Evolutionary conservation across 2,113 vertebrate genomes (phyloP).

Genomic region (Pogona vitticeps): DNA sequence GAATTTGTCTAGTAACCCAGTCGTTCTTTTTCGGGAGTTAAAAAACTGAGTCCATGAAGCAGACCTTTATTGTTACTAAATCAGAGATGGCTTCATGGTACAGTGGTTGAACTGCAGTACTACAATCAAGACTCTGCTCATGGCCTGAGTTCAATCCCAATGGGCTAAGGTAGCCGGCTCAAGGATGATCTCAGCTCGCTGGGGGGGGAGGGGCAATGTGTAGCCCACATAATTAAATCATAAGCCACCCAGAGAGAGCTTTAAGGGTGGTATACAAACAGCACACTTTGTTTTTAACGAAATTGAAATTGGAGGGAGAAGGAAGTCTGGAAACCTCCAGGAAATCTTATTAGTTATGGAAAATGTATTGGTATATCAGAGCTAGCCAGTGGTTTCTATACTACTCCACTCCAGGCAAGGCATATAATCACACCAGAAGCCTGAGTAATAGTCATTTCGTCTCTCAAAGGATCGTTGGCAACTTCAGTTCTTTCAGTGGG

Average conservation of each 20-base stretch:
- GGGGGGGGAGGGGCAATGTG: too few relatives aligned
- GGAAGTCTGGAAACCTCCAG: neutral
- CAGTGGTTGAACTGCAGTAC: too few relatives aligned
- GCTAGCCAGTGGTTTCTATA: neutral
- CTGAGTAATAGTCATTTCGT: neutral
- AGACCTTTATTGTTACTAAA: neutral
- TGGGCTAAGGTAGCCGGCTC: neutral
- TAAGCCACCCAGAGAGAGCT: too few relatives aligned
- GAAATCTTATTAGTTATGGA: neutral
- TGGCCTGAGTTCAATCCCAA: too few relatives aligned
- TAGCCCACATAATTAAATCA: too few relatives aligned
- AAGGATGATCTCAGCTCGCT: too few relatives aligned
- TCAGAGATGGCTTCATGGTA: neutral
- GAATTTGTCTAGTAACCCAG: neutral
- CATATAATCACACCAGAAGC: neutral
- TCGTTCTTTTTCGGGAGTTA: neutral
- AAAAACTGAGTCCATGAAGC: neutral
- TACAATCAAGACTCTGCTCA: too few relatives aligned
- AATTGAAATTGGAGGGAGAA: too few relatives aligned
- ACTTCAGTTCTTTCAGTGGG: too few relatives aligned
- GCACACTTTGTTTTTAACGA: too few relatives aligned
- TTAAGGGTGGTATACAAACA: too few relatives aligned
- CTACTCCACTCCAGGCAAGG: neutral
- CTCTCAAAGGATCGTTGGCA: neutral
- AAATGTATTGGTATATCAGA: neutral